Evolutionary conservation across 2,113 vertebrate genomes (phyloP).

Genomic region (Penelope pileata): DNA sequence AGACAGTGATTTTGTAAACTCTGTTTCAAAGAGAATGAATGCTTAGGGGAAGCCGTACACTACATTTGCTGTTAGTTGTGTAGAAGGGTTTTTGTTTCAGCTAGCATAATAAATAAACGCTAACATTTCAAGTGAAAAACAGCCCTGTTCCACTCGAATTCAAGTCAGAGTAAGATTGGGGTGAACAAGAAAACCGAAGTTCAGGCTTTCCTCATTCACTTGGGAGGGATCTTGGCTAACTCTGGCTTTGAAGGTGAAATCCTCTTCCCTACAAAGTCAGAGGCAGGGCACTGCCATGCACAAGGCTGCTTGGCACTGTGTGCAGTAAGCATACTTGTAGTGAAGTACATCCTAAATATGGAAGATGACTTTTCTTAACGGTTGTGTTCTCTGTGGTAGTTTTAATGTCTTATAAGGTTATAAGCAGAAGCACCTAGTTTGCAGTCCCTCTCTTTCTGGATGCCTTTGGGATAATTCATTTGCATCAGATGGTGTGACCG

Average conservation of each 20-base stretch:
- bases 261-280: background rate
- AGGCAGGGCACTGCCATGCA: background rate
- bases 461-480: conserved; percentile 37
- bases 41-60: background rate
- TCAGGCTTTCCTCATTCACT: background rate
- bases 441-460: background rate
- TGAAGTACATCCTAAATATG: background rate
- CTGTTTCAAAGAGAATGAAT: background rate
- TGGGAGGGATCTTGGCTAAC: background rate
- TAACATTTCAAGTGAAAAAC: background rate
- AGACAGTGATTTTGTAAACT: background rate
- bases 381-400: background rate
- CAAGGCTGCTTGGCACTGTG: background rate
- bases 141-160: background rate
- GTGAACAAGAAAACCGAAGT: background rate
- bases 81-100: background rate
- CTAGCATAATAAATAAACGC: background rate
- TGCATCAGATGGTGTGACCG: conserved; percentile 50
- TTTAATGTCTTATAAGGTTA: background rate
- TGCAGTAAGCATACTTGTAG: background rate
- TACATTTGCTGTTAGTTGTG: background rate
- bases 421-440: background rate
- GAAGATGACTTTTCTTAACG: background rate
- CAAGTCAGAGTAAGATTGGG: background rate
- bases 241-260: background rate